Base-by-base conservation (phyloP, 1,140 invertebrate genomes). In the Papilio polytes region DNA sequence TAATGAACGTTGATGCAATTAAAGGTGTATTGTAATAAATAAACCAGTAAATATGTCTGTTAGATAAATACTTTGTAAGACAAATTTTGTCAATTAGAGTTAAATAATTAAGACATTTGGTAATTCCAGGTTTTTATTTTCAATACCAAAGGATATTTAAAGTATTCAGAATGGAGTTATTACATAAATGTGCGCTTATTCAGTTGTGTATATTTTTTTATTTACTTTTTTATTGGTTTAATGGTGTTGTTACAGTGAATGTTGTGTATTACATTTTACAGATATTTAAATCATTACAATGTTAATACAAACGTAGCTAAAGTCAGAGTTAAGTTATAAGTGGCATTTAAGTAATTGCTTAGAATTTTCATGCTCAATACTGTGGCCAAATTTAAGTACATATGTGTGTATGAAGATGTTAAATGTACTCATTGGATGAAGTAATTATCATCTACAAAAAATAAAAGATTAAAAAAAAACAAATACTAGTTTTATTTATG, bases 291-390 rank as follows among this genome's bases (percentile, higher is more conserved):
- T 56, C 0, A 26, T 63, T 63, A 63, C 10, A 63, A 31, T 15
- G 22, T 63, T 26, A 63, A 26, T 2, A 63, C 1, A 63, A 63
- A 26, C 20, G 20, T 63, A 63, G 59, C 22, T 26, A 26, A 20
- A 59, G 59, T 63, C 59, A 26, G 9, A 9, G 59, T 63, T 63
- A 63, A 63, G 22, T 26, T 63, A 26, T 63, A 63, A 26, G 20
- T 63, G 22, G 59, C 10, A 63, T 9, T 44, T 44, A 48, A 46
- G 26, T 78, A 20, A 59, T 18, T 13, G 56, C 56, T 12, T 41
- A 20, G 36, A 59, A 78, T 22, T 63, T 77, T n/a, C 53, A 63
- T 80, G 79, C 79, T 80, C 79, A 80, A 80, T 26, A 73, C 36
- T 73, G 79, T 74, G 41, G 31, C 70, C 31, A 80, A 80, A 53